Evolutionary conservation across 2,888 invertebrate species (phyloP).

Genomic region (Alcis repandata): DNA sequence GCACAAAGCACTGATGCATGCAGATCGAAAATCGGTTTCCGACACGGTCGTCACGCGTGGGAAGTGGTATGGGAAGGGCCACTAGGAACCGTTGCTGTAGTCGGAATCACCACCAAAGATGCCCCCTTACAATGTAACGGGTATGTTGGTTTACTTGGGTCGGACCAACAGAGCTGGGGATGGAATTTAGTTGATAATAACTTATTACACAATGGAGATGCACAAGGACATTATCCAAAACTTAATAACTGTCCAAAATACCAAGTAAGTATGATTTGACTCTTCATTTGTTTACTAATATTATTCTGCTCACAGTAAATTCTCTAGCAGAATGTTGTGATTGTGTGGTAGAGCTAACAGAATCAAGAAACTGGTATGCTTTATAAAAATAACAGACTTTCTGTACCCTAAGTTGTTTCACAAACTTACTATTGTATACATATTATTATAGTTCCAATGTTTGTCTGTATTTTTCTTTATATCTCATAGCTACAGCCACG

Average conservation of each 20-base stretch:
- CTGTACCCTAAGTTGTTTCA: too few relatives aligned
- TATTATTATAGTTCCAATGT: too few relatives aligned
- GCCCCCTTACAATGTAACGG: constrained; percentile 97
- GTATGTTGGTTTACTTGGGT: constrained; percentile 97
- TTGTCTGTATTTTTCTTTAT: too few relatives aligned
- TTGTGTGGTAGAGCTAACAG: too few relatives aligned
- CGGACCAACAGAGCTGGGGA: constrained; percentile 99
- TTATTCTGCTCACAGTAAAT: too few relatives aligned
- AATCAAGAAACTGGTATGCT: too few relatives aligned
- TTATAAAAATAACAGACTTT: too few relatives aligned
- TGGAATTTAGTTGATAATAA: constrained; percentile 99
- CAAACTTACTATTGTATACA: too few relatives aligned
- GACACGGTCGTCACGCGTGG: constrained; percentile 98
- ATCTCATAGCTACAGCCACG: too few relatives aligned
- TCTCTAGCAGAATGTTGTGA: too few relatives aligned
- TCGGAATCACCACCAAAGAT: constrained; percentile 97
- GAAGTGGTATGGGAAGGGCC: constrained; percentile 99
- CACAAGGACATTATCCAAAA: constrained; percentile 96
- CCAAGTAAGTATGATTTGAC: constrained; percentile 88
- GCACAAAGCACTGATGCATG: constrained; percentile 99
- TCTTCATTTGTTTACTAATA: too few relatives aligned
- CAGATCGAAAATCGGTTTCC: constrained; percentile 95
- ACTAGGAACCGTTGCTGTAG: constrained; percentile 98
- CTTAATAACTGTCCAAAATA: constrained; percentile 99
- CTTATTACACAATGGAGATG: constrained; percentile 97